Evolutionary conservation across 2,113 vertebrate genomes (phyloP).

Genomic region (Oreochromis aureus): DNA sequence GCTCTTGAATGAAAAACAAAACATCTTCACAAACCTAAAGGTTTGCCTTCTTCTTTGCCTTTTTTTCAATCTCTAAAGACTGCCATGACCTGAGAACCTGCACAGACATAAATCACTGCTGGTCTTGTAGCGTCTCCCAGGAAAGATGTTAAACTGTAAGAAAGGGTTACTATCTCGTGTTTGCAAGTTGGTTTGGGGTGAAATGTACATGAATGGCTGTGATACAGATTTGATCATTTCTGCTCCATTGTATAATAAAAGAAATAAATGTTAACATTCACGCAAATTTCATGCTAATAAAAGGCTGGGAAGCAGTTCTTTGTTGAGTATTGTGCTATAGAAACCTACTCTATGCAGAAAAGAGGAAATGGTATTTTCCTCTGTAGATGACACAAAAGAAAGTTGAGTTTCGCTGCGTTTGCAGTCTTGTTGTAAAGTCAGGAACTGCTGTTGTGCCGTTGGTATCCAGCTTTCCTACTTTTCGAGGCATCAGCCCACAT

Average conservation of each 20-base stretch:
- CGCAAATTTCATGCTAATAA: not conserved
- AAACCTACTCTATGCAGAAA: not conserved
- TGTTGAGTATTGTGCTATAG: not conserved
- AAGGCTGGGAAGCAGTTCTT: not conserved
- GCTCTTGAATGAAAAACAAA: not conserved
- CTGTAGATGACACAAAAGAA: not conserved
- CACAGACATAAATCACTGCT: not conserved
- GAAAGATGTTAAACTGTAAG: not conserved
- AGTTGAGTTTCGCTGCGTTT: not conserved
- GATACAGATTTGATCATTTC: not conserved
- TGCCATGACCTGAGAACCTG: not conserved
- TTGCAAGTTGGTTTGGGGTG: not conserved
- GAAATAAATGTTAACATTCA: not conserved
- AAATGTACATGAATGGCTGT: not conserved
- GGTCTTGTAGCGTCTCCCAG: not conserved
- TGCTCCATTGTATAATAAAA: fast-evolving
- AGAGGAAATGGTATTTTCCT: not conserved
- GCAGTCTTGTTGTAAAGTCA: not conserved
- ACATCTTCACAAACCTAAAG: not conserved
- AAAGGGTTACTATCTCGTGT: not conserved
- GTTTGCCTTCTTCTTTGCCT: not conserved
- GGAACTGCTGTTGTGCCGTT: not conserved
- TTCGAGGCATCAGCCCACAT: not conserved
- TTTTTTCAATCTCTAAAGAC: not conserved
- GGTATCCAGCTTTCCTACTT: not conserved